These are phyloP conservation scores for Nannoperca australis DNA, from an alignment of 2,797 vertebrate genomes.

Conservation along the genomic window DNA sequence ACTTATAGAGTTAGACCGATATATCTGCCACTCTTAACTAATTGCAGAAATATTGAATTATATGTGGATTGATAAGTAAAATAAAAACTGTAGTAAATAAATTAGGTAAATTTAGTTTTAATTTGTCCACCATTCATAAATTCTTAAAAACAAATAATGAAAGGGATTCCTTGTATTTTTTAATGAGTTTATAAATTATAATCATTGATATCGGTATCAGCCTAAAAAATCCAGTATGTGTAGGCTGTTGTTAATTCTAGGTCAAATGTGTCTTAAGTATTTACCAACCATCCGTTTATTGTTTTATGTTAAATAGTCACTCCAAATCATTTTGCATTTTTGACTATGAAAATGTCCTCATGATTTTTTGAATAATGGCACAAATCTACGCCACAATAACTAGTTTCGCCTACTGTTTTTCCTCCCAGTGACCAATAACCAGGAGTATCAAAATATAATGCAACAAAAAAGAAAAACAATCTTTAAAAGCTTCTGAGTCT, in stretches of 20 bases:
- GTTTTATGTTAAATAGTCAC: background rate
- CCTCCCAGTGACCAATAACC: too few species aligned
- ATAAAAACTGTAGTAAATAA: background rate
- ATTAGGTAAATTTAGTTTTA: background rate
- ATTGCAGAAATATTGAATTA: background rate
- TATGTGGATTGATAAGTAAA: background rate
- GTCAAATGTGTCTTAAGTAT: background rate
- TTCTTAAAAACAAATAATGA: too few species aligned
- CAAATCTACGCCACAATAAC: background rate
- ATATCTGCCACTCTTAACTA: background rate
- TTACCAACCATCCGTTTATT: background rate
- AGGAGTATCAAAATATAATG: background rate
- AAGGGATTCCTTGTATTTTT: too few species aligned
- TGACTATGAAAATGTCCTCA: background rate
- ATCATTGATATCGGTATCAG: background rate
- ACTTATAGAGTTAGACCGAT: background rate
- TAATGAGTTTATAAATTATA: background rate
- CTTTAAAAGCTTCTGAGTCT: constrained; percentile 52
- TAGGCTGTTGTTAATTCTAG: background rate
- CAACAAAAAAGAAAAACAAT: constrained; percentile 35
- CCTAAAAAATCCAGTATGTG: background rate
- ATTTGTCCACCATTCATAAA: background rate
- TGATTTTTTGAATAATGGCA: background rate
- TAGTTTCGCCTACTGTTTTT: background rate
- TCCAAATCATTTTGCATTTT: background rate